phyloP scores from a whole-genome alignment of 2,797 vertebrate genomes.

The Erithacus rubecula region DNA sequence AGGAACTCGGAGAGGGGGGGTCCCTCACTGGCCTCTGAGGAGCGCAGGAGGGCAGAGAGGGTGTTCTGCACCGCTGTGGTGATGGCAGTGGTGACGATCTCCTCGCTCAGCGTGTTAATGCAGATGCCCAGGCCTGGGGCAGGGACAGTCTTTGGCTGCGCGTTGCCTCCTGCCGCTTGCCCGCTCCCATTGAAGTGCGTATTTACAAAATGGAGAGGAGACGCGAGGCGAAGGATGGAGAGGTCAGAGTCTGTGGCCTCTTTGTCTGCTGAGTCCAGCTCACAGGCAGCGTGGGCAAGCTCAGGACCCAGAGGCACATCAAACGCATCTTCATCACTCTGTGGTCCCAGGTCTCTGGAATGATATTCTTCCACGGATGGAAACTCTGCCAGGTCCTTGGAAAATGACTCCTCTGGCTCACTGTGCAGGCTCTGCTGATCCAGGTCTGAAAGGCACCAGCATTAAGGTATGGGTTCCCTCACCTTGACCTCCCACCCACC shows the following conservation, averaged over 20 bases:
- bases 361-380: conserved; percentile 84
- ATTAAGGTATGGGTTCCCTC: neutral
- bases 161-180: neutral
- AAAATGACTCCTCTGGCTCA: conserved; percentile 87
- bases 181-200: conserved; percentile 92
- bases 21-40: conserved; percentile 81
- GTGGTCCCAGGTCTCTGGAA: conserved; percentile 73
- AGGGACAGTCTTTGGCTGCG: conserved; percentile 55
- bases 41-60: conserved; percentile 82
- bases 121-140: conserved; percentile 73
- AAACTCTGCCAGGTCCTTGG: conserved; percentile 86
- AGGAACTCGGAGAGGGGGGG: conserved; percentile 73
- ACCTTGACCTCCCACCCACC: neutral
- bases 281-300: conserved; percentile 55
- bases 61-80: conserved; percentile 88
- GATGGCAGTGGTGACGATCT: conserved; percentile 89
- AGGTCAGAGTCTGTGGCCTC: conserved; percentile 45
- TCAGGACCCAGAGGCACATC: conserved; percentile 71
- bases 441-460: conserved; percentile 81
- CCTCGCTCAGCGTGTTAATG: conserved; percentile 85
- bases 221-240: conserved; percentile 79
- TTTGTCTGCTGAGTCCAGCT: conserved; percentile 72
- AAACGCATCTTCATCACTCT: conserved; percentile 74
- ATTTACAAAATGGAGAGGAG: conserved; percentile 97
- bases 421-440: conserved; percentile 93